Conservation (phyloP, 2,888 invertebrate species). For the Rhagonycha lutea region DNA sequence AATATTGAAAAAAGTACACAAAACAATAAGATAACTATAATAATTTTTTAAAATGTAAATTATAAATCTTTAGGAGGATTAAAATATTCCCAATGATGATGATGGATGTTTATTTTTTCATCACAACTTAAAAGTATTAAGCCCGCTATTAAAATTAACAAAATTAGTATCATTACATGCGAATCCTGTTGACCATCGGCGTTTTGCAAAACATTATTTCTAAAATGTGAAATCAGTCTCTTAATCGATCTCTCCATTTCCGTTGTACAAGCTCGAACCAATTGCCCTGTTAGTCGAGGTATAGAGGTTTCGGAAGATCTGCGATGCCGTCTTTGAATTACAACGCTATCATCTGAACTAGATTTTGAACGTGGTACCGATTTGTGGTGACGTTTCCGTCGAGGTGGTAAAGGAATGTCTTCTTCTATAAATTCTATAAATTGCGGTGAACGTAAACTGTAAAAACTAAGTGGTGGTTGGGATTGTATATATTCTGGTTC, state of each 20-base stretch:
- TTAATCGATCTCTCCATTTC: constrained; percentile 68
- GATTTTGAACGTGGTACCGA: constrained; percentile 43
- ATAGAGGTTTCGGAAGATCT: constrained; percentile 67
- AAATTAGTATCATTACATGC: constrained; percentile 77
- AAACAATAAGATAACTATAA: neutral
- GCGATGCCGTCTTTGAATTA: constrained; percentile 36
- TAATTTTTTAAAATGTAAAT: constrained; percentile 10
- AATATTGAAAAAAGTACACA: neutral
- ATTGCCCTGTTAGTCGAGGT: constrained; percentile 70
- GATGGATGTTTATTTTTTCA: constrained; percentile 69
- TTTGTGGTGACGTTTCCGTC: constrained; percentile 56
- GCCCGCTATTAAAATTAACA: constrained; percentile 77
- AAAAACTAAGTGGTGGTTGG: constrained; percentile 53
- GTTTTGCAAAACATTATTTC: constrained; percentile 62
- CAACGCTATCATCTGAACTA: constrained; percentile 41
- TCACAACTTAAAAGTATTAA: constrained; percentile 75
- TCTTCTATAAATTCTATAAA: constrained; percentile 47
- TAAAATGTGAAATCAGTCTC: constrained; percentile 69
- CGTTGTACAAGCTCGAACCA: constrained; percentile 70
- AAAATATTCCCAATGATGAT: constrained; percentile 87
- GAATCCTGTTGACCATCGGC: constrained; percentile 73
- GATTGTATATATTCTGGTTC: constrained; percentile 47
- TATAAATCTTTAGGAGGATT: constrained; percentile 72
- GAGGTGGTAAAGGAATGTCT: constrained; percentile 53
- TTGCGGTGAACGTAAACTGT: constrained; percentile 48